phyloP scores from a whole-genome alignment of 2,113 vertebrate species.

The Ciconia boyciana region DNA sequence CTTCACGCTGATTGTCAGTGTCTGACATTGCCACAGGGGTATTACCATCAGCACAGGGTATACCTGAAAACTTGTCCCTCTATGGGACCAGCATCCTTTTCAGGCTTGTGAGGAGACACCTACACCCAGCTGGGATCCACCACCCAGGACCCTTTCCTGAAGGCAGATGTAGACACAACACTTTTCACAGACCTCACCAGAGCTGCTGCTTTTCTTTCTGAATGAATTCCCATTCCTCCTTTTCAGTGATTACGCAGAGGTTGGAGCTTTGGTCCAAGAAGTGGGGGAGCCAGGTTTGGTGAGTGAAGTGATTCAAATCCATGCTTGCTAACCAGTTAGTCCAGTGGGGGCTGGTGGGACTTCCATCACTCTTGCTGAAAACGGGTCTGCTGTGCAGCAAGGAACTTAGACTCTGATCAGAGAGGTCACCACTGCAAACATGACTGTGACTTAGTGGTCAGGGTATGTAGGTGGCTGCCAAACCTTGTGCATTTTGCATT shows the following conservation, averaged over 20 bases:
- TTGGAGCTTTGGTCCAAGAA: not conserved
- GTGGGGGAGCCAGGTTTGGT: not conserved
- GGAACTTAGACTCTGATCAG: not conserved
- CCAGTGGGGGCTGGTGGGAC: not conserved
- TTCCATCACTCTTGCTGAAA: not conserved
- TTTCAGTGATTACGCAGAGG: not conserved
- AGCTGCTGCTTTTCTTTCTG: not conserved
- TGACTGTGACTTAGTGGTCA: not conserved
- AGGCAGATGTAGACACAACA: not conserved
- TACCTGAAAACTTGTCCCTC: not conserved
- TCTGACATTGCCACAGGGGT: not conserved
- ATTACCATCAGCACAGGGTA: not conserved
- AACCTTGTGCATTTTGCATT: constrained; percentile 10
- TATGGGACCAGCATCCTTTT: not conserved
- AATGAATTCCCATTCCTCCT: not conserved
- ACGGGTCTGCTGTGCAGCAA: not conserved
- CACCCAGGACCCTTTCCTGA: not conserved
- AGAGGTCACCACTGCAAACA: not conserved
- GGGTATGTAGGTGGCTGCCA: not conserved
- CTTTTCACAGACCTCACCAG: not conserved
- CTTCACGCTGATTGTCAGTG: not conserved
- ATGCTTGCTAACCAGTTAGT: not conserved
- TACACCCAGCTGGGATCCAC: not conserved
- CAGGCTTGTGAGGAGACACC: not conserved
- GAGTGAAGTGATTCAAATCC: not conserved